phyloP scores from a whole-genome alignment of 2,113 vertebrate genomes.

The Platanista minor region DNA sequence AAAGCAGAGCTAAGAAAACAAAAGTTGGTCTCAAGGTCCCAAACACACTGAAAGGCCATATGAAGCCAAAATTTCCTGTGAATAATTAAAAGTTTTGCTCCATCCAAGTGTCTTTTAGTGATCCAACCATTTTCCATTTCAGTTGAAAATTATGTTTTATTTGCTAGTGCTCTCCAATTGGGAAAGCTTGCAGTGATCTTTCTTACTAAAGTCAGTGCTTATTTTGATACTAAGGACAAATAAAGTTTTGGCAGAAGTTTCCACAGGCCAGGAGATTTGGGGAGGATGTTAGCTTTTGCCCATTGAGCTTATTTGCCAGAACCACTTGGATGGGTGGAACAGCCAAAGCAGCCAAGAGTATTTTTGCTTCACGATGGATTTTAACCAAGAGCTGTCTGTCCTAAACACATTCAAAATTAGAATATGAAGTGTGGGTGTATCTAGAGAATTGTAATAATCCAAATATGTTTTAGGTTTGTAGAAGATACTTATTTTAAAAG shows the following conservation, averaged over 20 bases:
- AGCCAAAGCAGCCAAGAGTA: not conserved
- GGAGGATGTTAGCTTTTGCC: not conserved
- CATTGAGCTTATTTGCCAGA: conserved; percentile 5
- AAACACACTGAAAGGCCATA: not conserved
- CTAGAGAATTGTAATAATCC: not conserved
- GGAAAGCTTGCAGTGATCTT: not conserved
- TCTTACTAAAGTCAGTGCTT: not conserved
- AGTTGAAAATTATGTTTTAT: not conserved
- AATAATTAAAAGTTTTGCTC: not conserved
- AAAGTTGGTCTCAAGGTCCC: not conserved
- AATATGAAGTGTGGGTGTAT: not conserved
- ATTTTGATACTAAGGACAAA: conserved; percentile 21
- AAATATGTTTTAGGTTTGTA: not conserved
- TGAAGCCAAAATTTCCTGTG: not conserved
- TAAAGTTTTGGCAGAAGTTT: conserved; percentile 27
- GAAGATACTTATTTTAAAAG: not conserved
- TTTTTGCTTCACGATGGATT: not conserved
- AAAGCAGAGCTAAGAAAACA: not conserved
- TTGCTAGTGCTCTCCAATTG: not conserved
- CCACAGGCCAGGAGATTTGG: not conserved
- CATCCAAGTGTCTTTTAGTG: not conserved
- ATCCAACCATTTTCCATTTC: not conserved
- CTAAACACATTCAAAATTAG: not conserved
- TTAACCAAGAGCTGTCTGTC: not conserved
- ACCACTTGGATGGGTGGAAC: not conserved